Percentiles rank a stretch among this genome's conserved stretches.
phyloP scores from a whole-genome alignment of 2,113 vertebrate genomes.

The Gopherus flavomarginatus region DNA sequence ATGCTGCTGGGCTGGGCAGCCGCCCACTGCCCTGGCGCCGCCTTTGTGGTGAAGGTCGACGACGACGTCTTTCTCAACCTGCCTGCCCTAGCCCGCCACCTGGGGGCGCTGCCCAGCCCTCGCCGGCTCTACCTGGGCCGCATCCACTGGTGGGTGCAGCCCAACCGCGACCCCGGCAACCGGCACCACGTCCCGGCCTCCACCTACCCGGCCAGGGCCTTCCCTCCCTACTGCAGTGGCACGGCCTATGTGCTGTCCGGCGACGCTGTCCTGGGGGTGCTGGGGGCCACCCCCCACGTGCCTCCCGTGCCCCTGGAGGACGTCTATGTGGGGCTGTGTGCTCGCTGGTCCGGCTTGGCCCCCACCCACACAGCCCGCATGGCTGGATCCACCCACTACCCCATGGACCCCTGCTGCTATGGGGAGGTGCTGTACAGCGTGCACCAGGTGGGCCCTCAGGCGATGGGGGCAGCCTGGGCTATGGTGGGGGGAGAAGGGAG shows the following conservation, averaged over 20 bases:
- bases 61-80: conserved; percentile 92
- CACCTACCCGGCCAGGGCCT: conserved; percentile 76
- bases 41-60: conserved; percentile 89
- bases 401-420: conserved; percentile 87
- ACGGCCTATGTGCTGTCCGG: conserved; percentile 87
- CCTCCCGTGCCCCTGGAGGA: conserved; percentile 85
- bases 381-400: conserved; percentile 81
- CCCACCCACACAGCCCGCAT: conserved; percentile 85
- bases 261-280: conserved; percentile 81
- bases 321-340: conserved; percentile 87
- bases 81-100: neutral
- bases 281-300: conserved; percentile 73
- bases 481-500: conserved; percentile 31
- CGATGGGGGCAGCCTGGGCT: conserved; percentile 83
- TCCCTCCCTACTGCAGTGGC: conserved; percentile 91
- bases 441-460: conserved; percentile 79
- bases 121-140: conserved; percentile 83
- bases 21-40: conserved; percentile 81
- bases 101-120: neutral
- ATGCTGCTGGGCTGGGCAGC: conserved; percentile 84
- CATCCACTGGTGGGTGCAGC: conserved; percentile 83
- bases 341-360: conserved; percentile 79
- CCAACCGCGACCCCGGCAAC: conserved; percentile 74
- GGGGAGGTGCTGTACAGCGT: conserved; percentile 84
- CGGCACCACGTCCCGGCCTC: conserved; percentile 80